phyloP scores from a whole-genome alignment of 2,888 invertebrate species.

The Drosophila ustulata region DNA sequence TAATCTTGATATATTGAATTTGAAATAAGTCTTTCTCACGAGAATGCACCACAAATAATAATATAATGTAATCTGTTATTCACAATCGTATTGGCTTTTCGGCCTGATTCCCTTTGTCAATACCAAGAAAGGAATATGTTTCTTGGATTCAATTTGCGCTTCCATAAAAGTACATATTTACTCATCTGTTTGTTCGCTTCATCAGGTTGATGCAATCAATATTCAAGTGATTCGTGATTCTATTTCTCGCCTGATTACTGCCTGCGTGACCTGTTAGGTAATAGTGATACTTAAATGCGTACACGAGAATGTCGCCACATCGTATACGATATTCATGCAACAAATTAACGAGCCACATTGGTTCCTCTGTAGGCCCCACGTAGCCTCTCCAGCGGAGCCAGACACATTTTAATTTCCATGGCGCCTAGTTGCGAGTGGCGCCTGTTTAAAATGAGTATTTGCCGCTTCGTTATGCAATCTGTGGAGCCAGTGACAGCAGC shows the following conservation, averaged over 20 bases:
- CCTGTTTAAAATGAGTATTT: constrained; percentile 59
- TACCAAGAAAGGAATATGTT: not conserved
- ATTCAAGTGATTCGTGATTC: not conserved
- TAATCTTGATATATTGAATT: too few species aligned
- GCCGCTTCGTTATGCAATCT: constrained; percentile 56
- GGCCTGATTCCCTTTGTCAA: not conserved
- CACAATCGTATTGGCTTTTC: not conserved
- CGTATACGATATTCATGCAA: not conserved
- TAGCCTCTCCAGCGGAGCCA: constrained; percentile 44
- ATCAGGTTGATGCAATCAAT: not conserved
- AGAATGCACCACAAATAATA: too few species aligned
- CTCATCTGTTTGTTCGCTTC: not conserved
- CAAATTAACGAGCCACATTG: constrained; percentile 35
- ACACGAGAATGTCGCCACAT: not conserved
- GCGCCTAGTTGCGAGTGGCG: constrained; percentile 66
- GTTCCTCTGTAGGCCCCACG: constrained; percentile 31
- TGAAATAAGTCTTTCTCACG: too few species aligned
- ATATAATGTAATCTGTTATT: not conserved
- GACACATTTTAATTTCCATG: constrained; percentile 59
- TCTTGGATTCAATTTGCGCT: not conserved
- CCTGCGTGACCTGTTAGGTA: constrained; percentile 2
- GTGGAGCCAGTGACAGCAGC: constrained; percentile 31
- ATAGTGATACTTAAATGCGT: not conserved
- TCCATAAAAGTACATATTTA: not conserved
- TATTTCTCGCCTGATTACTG: not conserved